These are phyloP conservation scores for Eira barbara DNA, from an alignment of 2,113 vertebrate genomes.

Conservation along the genomic window DNA sequence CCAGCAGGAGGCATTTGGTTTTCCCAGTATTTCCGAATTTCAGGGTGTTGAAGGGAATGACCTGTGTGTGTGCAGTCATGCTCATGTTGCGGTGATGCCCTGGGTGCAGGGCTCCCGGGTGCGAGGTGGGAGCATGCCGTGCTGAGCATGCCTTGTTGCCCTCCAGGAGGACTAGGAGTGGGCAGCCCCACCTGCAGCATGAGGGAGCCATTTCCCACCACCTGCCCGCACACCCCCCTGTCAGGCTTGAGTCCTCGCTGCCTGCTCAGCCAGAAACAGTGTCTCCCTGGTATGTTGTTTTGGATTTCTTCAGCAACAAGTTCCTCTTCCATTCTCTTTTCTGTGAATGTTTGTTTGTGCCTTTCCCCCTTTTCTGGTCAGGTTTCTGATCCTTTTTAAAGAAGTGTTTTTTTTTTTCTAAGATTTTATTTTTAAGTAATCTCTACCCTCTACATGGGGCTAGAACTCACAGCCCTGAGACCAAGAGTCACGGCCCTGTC, in stretches of 20 bases:
- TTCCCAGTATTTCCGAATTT: rapidly evolving
- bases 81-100: too few species aligned
- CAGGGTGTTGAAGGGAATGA: rapidly evolving
- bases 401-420: neutral
- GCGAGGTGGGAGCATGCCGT: rapidly evolving
- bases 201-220: neutral
- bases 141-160: rapidly evolving
- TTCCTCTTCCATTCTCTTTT: rapidly evolving
- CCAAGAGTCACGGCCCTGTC: neutral
- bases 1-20: neutral
- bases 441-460: neutral
- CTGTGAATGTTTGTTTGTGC: neutral
- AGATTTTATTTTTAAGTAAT: neutral
- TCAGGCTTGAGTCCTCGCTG: rapidly evolving
- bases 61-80: rapidly evolving
- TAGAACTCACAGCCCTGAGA: neutral
- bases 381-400: neutral
- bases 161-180: neutral
- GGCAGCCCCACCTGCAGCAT: neutral
- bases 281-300: neutral
- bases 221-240: rapidly evolving
- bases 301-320: neutral
- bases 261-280: neutral
- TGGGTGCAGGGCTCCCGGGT: rapidly evolving
- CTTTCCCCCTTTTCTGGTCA: neutral